Evolutionary conservation across 1,140 invertebrate genomes (phyloP), one percentile per base, ranked within the genome.

Genomic region (Megalopta genalis): DNA sequence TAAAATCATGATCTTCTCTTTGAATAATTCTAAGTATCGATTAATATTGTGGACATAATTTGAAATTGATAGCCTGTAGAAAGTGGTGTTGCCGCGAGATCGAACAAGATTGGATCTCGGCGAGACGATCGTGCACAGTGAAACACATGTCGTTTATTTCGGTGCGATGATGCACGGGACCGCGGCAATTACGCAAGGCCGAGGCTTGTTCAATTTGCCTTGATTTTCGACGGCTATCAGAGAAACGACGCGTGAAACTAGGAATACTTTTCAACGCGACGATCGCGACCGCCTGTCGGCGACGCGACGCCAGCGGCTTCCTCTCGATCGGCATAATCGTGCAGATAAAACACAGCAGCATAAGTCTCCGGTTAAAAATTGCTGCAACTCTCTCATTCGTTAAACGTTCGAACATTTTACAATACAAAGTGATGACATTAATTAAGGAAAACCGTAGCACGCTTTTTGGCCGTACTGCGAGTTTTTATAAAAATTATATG

Each of bases 101-200:
- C 60, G 60, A 63, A 63, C 23, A 18, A 25, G 60, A 63, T 37
- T 63, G 16, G 27, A 25, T 18, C 32, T 37, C 27, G 60, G 9
- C 27, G 16, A 32, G 32, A 16, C 32, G 60, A 63, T 37, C 27
- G 60, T 37, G 32, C 18, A 46, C 23, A 27, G 32, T n/a, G 46
- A 14, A n/a, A 52, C 52, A 59, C 25, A 71, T 52, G 12, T 71
- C 70, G 75, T 82, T 77, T 67, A 57, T 63, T 73, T n/a, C 32
- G 54, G 52, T 32, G 42, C 66, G 73, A 77, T 57, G 66, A 82
- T 77, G 72, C 80, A 60, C 42, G 59, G 37, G 68, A 42, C 65
- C 49, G 75, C 21, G 52, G 59, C 62, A 83, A 73, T 84, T 84
- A 77, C 81, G 82, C 65, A 83, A 84, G 67, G 54, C 23, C 37